Evolutionary conservation across 2,797 vertebrate genomes (phyloP), one percentile per base, ranked within the genome.

Genomic region (Lutjanus campechanus): DNA sequence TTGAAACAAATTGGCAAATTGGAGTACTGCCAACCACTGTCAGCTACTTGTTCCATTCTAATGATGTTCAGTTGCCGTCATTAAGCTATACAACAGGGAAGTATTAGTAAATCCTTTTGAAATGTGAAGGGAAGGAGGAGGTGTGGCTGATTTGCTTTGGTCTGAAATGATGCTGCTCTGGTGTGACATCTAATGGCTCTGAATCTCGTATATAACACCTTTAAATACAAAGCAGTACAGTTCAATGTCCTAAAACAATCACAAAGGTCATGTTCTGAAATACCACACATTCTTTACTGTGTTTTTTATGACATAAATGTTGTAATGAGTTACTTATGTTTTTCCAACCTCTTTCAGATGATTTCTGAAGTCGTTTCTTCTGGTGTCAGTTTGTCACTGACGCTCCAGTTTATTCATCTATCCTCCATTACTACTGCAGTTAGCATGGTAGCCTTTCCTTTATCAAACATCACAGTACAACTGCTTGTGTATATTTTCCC

Each of bases 401-500:
- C 62, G 43, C 46, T 64, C 25, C 36, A 20, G 5, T 78, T 77
- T 61, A 60, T 77, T 64, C 36, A 58, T 60, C 29, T n/a, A 0
- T 77, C 36, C 49, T 66, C 51, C 53, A 12, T 75, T 29, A 40
- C 61, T 20, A 0, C 4, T 51, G 60, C 64, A 22, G 79, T 86
- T 73, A 40, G 79, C 79, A 72, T 79, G 80, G 81, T 69, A 84
- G 64, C 86, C 40, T 11, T 5, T 56, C 29, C 65, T 65, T 78
- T 36, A 47, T 76, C 64, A 73, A 65, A 76, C 51, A 25, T 13
- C 20, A 75, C 69, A 51, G 61, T 29, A 9, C 40, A 54, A 75
- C 46, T 10, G 36, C 65, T 36, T 19, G 13, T 50, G 15, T 61
- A 13, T 44, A 5, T 29, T n/a, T 55, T 20, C 7, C 17, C 5